Evolutionary conservation across 2,888 invertebrate species (phyloP), one percentile per base, ranked within the genome.

Genomic region (Drosophila longiperda): DNA sequence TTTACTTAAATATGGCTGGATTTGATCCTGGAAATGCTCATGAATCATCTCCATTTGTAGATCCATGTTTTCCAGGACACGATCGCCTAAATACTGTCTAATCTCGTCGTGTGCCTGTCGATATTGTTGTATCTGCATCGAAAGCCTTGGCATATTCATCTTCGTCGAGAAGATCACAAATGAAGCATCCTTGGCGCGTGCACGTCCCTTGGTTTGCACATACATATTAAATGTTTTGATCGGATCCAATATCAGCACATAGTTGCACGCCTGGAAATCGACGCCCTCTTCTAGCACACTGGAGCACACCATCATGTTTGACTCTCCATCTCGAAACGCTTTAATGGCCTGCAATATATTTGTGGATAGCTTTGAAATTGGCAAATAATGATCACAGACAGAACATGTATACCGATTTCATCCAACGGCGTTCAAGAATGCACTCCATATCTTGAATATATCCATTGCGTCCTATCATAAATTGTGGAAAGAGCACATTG

Each of bases 271-370:
- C 3, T 96, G 96, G 34, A 98, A 95, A 92, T 98, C 98, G 11
- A 98, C 95, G 0, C 98, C 98, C 93, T 98, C 98, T 91, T 98
- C 98, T 34, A 98, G 93, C 0, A 98, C 97, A 90, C 96, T 96
- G 0, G 98, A 96, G 1, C 96, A 95, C 2, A 96, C 92, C 34
- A 97, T 91, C 3, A 96, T 90, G 91, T 97, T 97, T 7, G 94
- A 92, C 38, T 94, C 93, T 11, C 95, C 94, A 11, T 92, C 92
- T 29, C 94, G 93, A 87, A 96, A 96, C 42, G 94, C 94, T 23
- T 93, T 88, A n/a, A 95, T 85, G 3, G 93, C 93, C 91, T 92
- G 42, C 3, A 66, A 67, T 63, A 32, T 54, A 33, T 45, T 17
- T 45, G 12, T 23, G 23, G 15, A 45, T 45, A 23, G 8, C 45